Evolutionary conservation across 1,140 invertebrate genomes (phyloP).

Genomic region (Hyposmocoma kahamanoa): DNA sequence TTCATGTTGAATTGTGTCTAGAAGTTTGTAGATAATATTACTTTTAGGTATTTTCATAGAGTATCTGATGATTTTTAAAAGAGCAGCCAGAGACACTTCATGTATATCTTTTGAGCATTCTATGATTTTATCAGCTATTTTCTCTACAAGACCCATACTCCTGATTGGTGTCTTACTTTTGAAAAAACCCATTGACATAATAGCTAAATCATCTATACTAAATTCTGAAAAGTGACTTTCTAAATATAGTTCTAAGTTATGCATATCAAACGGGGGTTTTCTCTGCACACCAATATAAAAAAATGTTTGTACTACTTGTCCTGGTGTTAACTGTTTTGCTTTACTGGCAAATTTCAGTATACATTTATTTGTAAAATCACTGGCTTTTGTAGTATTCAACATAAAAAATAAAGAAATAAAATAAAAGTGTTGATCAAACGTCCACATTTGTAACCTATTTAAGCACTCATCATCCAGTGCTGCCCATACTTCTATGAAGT

Average conservation of each 20-base stretch:
- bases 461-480: conserved; percentile 73
- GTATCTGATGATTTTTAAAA: conserved; percentile 75
- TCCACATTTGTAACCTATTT: conserved; percentile 53
- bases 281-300: conserved; percentile 72
- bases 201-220: conserved; percentile 73
- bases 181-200: conserved; percentile 77
- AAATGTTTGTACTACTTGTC: conserved; percentile 72
- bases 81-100: conserved; percentile 69
- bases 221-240: conserved; percentile 61
- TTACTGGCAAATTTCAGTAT: conserved; percentile 69
- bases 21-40: conserved; percentile 45
- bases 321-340: conserved; percentile 58
- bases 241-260: conserved; percentile 74
- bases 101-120: conserved; percentile 56
- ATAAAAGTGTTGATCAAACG: conserved; percentile 57
- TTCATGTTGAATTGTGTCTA: conserved; percentile 57
- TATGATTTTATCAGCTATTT: conserved; percentile 63
- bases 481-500: conserved; percentile 74
- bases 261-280: conserved; percentile 64
- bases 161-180: conserved; percentile 75
- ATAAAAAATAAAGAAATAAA: conserved; percentile 71
- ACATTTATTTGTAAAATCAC: conserved; percentile 60
- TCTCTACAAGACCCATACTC: conserved; percentile 49
- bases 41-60: conserved; percentile 37
- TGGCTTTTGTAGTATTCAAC: conserved; percentile 47